phyloP scores from a whole-genome alignment of 2,888 invertebrate species.

The Danaus chrysippus region DNA sequence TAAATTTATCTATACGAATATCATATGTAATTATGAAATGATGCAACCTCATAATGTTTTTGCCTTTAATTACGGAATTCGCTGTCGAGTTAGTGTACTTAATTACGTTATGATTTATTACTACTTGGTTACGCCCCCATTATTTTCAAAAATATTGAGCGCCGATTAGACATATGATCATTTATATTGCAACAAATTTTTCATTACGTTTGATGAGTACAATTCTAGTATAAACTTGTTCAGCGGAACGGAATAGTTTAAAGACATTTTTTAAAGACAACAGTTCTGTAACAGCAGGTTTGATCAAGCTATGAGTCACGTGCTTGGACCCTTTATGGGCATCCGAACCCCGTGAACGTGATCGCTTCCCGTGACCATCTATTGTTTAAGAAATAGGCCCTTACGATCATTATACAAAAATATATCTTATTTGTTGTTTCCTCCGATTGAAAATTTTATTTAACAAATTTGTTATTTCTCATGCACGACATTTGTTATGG shows the following conservation, averaged over 20 bases:
- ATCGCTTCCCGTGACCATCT: constrained; percentile 54
- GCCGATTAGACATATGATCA: background rate
- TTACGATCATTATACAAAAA: constrained; percentile 11
- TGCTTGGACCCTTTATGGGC: background rate
- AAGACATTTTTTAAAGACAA: background rate
- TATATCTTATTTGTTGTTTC: background rate
- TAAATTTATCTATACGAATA: constrained; percentile 12
- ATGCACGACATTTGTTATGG: background rate
- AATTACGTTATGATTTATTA: constrained; percentile 39
- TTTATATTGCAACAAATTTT: constrained; percentile 1
- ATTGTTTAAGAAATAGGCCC: constrained; percentile 35
- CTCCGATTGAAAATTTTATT: background rate
- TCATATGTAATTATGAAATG: constrained; percentile 16
- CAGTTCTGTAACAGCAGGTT: background rate
- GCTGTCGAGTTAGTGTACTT: constrained; percentile 29
- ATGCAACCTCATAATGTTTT: constrained; percentile 28
- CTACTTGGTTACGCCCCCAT: constrained; percentile 18
- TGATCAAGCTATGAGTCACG: background rate
- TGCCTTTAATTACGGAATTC: constrained; percentile 33
- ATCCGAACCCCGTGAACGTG: constrained; percentile 31
- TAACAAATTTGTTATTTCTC: background rate
- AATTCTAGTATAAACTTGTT: background rate
- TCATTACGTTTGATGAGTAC: background rate
- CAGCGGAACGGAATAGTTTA: background rate
- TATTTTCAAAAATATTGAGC: constrained; percentile 17